Evolutionary conservation across 2,113 vertebrate species (phyloP), one percentile per base, ranked within the genome.

Genomic region (Corythornis madagascariensis): DNA sequence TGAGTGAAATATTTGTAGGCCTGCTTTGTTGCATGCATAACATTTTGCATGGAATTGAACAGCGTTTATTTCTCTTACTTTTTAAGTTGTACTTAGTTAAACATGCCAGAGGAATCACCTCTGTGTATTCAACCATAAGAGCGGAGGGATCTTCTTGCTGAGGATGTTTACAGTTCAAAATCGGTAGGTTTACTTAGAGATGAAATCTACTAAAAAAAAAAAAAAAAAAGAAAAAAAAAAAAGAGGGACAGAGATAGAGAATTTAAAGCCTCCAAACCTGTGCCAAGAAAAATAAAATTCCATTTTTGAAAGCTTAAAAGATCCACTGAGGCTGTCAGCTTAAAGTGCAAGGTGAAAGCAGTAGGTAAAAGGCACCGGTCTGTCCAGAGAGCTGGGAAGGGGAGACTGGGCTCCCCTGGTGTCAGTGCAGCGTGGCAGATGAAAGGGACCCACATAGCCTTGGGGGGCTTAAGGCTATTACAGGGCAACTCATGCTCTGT

Each of bases 401-500:
- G 82, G 84, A 93, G 92, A 88, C 48, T 25, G 56, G 56, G 87
- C 83, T 92, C 86, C 87, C 70, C 67, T 35, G 65, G 91, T 64
- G 20, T 88, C 95, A 33, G 63, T 8, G 75, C 93, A 63, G 47
- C 92, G 28, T 90, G 92, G 82, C 69, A 96, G 96, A 96, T 96
- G 94, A 97, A 97, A 98, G 94, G 93, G 95, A 94, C 95, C 83
- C 42, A 14, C 16, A 89, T 92, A 96, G 93, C 96, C 96, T 95
- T 96, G 94, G 84, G 92, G 95, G 93, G 95, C 96, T 96, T 96
- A 80, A 93, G 96, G 96, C 95, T 97, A 93, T 97, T 97, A 97
- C 91, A 97, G 96, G 96, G 94, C 94, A 97, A 97, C 96, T 97
- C 95, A 73, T 88, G 95, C 92, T 97, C 96, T 96, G 91, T 98